Base-by-base conservation (phyloP, 2,113 vertebrate species). In the Amblyornis subalaris region DNA sequence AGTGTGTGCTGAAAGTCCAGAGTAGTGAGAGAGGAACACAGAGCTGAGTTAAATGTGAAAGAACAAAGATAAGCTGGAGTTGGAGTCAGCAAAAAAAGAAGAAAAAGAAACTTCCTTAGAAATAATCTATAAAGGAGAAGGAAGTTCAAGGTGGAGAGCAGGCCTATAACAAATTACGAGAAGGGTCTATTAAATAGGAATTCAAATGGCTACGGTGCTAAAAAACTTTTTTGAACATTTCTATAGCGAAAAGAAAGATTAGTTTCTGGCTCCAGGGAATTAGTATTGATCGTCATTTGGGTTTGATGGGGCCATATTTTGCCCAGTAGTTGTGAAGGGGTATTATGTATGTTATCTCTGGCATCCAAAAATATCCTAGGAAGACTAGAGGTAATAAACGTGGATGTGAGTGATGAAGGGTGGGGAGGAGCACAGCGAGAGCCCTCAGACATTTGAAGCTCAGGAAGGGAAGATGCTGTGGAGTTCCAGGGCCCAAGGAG, bases 21-120 rank as follows among this genome's bases (percentile, higher is more conserved):
- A 81, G 64, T 3, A 60, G 40, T 74, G 88, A 84, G 79, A 64
- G 57, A 78, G 45, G 36, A 93, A 94, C 74, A 65, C 21, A 69
- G 72, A 89, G 70, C 75, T 53, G 73, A 92, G 89, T 92, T 85
- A 94, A 88, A 85, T 66, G 76, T 0, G 0, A 88, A 81, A 88
- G 86, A 88, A 94, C 89, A 91, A 92, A 94, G 95, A 94, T 93
- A 92, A 92, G n/a, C 58, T 84, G 69, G 26, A 90, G 90, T 92
- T 83, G 40, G 71, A 75, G 69, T 94, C 90, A 96, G 88, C 93
- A 89, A 91, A 97, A 97, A 87, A 95, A 88, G 89, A 95, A 73
- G 85, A 76, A 82, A 79, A 87, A 93, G 74, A 88, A 76, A 51
- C 54, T 95, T 35, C 64, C 57, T 65, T 51, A 91, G 81, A 95